These are phyloP conservation scores for Daktulosphaira vitifoliae DNA, from an alignment of 1,140 invertebrate species.

Conservation along the genomic window DNA sequence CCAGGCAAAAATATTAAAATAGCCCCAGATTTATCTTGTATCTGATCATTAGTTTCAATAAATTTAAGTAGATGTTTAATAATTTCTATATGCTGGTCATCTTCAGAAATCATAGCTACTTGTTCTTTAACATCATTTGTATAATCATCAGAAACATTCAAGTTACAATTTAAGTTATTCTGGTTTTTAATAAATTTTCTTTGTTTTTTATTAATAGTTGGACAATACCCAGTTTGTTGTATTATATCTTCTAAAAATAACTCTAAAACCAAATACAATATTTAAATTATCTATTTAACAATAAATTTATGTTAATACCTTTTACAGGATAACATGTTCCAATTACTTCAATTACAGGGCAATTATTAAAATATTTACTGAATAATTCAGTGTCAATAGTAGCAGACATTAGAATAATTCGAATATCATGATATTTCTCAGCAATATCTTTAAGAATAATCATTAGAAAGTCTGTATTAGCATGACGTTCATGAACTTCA, in stretches of 20 bases:
- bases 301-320: slow-evolving; percentile 38
- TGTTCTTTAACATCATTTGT: slow-evolving; percentile 55
- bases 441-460: slow-evolving; percentile 89
- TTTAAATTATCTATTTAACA: no score
- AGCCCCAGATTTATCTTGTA: slow-evolving; percentile 64
- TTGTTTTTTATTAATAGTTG: slow-evolving; percentile 46
- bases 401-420: slow-evolving; percentile 94
- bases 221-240: slow-evolving; percentile 69
- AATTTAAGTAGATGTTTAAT: slow-evolving; percentile 52
- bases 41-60: slow-evolving; percentile 56
- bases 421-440: slow-evolving; percentile 74
- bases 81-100: slow-evolving; percentile 84
- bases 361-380: slow-evolving; percentile 80
- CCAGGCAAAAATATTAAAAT: slow-evolving; percentile 87
- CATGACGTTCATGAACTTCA: slow-evolving; percentile 95
- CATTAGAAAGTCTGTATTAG: slow-evolving; percentile 92
- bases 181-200: slow-evolving; percentile 51
- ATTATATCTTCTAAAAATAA: slow-evolving; percentile 87
- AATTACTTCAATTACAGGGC: slow-evolving; percentile 67
- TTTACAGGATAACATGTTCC: slow-evolving; percentile 72
- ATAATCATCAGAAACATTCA: slow-evolving; percentile 49
- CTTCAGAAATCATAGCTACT: slow-evolving; percentile 72
- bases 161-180: slow-evolving; percentile 64
- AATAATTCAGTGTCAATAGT: slow-evolving; percentile 90
- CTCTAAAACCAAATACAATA: slow-evolving; percentile 46